A percentile compares a stretch with the other conserved stretches of the same genome.
Conservation (phyloP, 1,140 invertebrate genomes). For the Gonioctena quinquepunctata region DNA sequence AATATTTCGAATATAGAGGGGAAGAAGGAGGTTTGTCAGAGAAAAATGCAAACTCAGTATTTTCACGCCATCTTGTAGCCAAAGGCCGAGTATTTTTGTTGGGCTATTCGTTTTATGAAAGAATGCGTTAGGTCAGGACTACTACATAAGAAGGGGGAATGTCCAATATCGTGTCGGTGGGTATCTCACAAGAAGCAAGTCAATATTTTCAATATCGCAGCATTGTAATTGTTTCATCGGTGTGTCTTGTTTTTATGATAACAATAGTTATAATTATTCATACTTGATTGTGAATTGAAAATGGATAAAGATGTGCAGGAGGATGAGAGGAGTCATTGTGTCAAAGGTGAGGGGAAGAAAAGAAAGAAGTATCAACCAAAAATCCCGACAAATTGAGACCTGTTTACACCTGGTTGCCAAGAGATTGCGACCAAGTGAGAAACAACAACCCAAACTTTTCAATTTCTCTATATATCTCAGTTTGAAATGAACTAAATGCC, state of each 20-base stretch:
- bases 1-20: too few species aligned
- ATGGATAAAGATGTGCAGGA: not conserved
- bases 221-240: not conserved
- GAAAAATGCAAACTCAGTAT: not conserved
- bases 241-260: not conserved
- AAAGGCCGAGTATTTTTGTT: not conserved
- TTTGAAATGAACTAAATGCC: too few species aligned
- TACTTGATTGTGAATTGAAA: not conserved
- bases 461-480: too few species aligned
- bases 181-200: not conserved
- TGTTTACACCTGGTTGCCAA: too few species aligned
- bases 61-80: not conserved
- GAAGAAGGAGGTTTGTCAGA: not conserved
- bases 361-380: not conserved
- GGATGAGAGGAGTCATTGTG: not conserved
- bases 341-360: not conserved
- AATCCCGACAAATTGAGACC: too few species aligned
- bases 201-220: not conserved
- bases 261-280: not conserved
- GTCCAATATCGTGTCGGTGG: not conserved
- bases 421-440: too few species aligned
- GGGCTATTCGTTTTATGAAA: not conserved
- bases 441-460: too few species aligned
- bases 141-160: not conserved
- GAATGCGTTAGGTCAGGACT: not conserved